Conservation (phyloP, 2,113 vertebrate genomes). For the Emydura subglobosa region DNA sequence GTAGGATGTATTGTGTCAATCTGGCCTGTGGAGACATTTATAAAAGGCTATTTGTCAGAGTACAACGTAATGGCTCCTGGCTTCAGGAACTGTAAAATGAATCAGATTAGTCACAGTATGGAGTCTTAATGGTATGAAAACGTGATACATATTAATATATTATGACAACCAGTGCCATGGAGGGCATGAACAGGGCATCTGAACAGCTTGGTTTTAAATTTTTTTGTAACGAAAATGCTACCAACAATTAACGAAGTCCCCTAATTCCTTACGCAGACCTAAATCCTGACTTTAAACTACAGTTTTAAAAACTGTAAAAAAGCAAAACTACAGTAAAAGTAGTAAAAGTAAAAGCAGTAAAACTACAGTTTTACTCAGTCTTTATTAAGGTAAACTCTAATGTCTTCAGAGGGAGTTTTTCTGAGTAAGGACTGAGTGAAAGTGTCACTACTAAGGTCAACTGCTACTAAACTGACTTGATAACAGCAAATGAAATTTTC, state of each 20-base stretch:
- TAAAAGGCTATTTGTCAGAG: conserved; percentile 27
- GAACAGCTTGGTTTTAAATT: not conserved
- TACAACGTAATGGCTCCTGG: not conserved
- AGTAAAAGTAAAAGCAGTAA: too few species aligned
- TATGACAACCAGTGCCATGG: not conserved
- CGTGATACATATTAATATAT: conserved; percentile 38
- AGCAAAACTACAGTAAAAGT: too few species aligned
- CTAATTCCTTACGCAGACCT: not conserved
- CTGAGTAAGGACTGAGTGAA: not conserved
- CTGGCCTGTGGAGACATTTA: conserved; percentile 11
- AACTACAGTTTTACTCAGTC: not conserved
- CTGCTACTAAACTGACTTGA: not conserved
- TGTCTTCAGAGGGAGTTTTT: not conserved
- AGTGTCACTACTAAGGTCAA: not conserved
- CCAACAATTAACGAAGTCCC: not conserved
- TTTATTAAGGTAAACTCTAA: not conserved
- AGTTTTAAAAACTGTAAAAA: not conserved
- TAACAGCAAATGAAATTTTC: not conserved
- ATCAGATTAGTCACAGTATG: conserved; percentile 40
- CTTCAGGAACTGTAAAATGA: conserved; percentile 46
- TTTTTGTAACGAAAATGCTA: not conserved
- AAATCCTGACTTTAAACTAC: not conserved
- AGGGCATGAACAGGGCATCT: not conserved
- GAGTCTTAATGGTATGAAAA: conserved; percentile 37
- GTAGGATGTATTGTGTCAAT: conserved; percentile 1